These are phyloP conservation scores for Chlorocebus sabaeus DNA, from an alignment of 2,113 vertebrate genomes.

Conservation along the genomic window DNA sequence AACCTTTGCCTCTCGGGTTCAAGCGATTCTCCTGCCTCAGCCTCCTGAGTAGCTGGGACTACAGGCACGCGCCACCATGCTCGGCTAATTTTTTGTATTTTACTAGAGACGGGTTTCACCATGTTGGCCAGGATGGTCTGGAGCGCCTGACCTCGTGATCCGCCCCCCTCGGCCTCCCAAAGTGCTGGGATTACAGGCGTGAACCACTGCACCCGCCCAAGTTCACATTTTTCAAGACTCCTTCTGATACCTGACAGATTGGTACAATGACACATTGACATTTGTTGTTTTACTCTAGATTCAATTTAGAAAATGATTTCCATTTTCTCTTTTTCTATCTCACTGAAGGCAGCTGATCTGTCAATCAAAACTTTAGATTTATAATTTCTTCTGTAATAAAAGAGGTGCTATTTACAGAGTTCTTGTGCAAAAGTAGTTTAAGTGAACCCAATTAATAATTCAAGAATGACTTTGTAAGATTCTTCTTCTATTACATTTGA, in stretches of 20 bases:
- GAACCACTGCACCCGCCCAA: accelerated
- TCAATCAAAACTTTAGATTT: not conserved
- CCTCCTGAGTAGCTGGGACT: no score
- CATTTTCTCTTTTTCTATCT: not conserved
- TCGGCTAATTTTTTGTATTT: no score
- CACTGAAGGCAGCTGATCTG: not conserved
- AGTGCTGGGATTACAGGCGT: no score
- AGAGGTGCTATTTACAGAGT: not conserved
- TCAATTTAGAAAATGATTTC: not conserved
- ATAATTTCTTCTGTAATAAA: not conserved
- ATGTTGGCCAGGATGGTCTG: no score
- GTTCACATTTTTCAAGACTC: not conserved
- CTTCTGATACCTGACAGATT: not conserved
- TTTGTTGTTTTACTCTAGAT: not conserved
- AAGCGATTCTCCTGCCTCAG: no score
- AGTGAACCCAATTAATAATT: not conserved
- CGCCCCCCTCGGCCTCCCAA: no score
- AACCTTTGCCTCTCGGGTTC: no score
- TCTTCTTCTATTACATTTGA: not conserved
- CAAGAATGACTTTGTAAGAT: not conserved
- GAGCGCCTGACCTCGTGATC: no score
- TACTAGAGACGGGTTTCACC: no score
- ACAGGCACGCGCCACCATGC: no score
- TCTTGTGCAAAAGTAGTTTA: not conserved
- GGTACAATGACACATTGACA: not conserved